Evolutionary conservation across 2,888 invertebrate species (phyloP).

Genomic region (Hirtodrosophila confusa): DNA sequence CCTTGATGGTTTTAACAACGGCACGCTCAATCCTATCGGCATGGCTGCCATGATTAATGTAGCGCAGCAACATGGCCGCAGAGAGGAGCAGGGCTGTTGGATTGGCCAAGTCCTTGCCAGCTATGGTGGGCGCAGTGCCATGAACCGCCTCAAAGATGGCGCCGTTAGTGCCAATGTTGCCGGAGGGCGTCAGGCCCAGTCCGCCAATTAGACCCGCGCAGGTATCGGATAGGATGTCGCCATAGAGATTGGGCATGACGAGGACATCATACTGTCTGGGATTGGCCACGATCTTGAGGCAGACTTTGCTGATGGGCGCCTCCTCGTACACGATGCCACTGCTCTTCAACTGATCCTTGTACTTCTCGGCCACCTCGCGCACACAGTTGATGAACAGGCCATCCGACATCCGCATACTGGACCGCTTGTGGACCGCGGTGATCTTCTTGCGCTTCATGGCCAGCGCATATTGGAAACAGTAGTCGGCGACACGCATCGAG

Average conservation of each 20-base stretch:
- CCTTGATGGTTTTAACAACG: constrained; percentile 92
- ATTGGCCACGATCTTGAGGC: constrained; percentile 98
- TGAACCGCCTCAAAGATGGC: constrained; percentile 99
- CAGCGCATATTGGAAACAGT: constrained; percentile 96
- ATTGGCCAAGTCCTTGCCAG: constrained; percentile 98
- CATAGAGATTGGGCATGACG: constrained; percentile 99
- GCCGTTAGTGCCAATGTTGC: constrained; percentile 98
- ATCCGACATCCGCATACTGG: constrained; percentile 99
- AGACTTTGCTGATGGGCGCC: constrained; percentile 98
- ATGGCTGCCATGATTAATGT: constrained; percentile 91
- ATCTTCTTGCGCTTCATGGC: constrained; percentile 95
- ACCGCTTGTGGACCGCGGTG: constrained; percentile 99
- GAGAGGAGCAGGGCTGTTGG: constrained; percentile 98
- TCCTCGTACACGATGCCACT: constrained; percentile 96
- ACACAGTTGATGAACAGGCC: constrained; percentile 98
- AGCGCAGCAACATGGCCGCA: constrained; percentile 98
- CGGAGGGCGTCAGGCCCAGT: constrained; percentile 97
- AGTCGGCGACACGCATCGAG: constrained; percentile 96
- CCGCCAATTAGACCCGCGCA: constrained; percentile 99
- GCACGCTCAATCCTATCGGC: constrained; percentile 92
- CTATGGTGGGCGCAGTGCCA: constrained; percentile 98
- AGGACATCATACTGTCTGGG: constrained; percentile 97
- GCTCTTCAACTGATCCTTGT: constrained; percentile 85
- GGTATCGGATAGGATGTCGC: constrained; percentile 99
- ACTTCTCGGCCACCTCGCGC: constrained; percentile 95